A percentile compares a stretch with the other conserved stretches of the same genome.
Evolutionary conservation across 1,140 invertebrate species (phyloP).

Genomic region (Drosophila littoralis): DNA sequence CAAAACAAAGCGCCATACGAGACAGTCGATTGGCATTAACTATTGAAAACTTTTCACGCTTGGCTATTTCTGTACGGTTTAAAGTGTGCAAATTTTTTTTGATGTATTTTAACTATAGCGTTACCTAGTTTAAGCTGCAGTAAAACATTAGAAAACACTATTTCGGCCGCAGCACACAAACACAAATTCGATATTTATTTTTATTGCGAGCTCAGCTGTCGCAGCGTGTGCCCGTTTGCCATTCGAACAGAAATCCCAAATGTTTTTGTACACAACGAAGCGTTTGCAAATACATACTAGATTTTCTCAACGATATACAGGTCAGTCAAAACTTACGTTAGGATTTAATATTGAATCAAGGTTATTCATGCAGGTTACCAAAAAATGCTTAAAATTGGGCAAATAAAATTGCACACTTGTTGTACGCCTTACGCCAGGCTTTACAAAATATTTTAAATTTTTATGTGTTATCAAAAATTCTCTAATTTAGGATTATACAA

Average conservation of each 20-base stretch:
- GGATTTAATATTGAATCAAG: no score
- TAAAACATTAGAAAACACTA: constrained; percentile 35
- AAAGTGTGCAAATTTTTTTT: not conserved
- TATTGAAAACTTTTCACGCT: not conserved
- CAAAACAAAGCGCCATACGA: constrained; percentile 21
- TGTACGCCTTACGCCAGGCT: no score
- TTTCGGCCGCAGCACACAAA: constrained; percentile 25
- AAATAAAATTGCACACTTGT: not conserved
- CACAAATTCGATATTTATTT: constrained; percentile 46
- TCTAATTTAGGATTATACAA: not conserved
- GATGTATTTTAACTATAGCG: not conserved
- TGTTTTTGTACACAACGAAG: not conserved
- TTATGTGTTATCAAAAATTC: no score
- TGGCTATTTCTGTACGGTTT: not conserved
- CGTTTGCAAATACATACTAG: constrained; percentile 4
- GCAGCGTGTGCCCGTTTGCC: constrained; percentile 11
- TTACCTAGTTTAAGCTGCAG: constrained; percentile 27
- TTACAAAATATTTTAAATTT: no score
- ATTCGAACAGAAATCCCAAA: not conserved
- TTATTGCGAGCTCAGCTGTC: constrained; percentile 45
- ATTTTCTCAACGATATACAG: not conserved
- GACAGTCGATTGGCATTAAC: not conserved
- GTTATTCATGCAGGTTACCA: no score
- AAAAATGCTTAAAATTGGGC: not conserved
- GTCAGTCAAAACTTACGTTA: not conserved